Conservation (phyloP, 1,140 invertebrate species). For the Cyrtorhinus lividipennis region DNA sequence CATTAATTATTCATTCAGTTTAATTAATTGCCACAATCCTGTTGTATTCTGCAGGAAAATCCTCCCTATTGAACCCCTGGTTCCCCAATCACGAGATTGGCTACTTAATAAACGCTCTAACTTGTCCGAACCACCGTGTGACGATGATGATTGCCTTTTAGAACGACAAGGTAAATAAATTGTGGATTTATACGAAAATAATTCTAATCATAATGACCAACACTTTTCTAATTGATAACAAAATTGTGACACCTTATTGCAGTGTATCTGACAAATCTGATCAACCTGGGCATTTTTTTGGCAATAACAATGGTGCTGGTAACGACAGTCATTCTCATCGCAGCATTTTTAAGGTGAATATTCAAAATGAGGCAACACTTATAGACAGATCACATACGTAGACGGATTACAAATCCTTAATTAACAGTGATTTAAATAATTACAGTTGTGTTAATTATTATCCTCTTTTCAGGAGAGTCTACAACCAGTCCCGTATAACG, state of each 20-base stretch:
- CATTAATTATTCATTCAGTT: too few relatives aligned
- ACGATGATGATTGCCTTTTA: not conserved
- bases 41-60: too few relatives aligned
- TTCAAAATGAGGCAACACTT: too few relatives aligned
- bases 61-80: not conserved
- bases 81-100: not conserved
- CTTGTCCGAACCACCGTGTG: not conserved
- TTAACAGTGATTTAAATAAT: too few relatives aligned
- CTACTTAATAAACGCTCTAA: not conserved
- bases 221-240: not conserved
- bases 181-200: too few relatives aligned
- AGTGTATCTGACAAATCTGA: not conserved
- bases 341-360: not conserved
- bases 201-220: not conserved
- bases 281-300: not conserved
- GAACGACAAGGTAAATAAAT: not conserved
- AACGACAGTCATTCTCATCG: not conserved
- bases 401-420: too few relatives aligned
- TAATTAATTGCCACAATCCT: too few relatives aligned
- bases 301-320: not conserved
- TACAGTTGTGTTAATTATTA: too few relatives aligned
- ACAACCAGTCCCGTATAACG: conserved; percentile 47
- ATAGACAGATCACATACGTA: too few relatives aligned
- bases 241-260: too few relatives aligned
- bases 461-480: conserved; percentile 40